These are phyloP conservation scores for Notarius quadriscutis DNA, from an alignment of 2,113 vertebrate genomes.

Conservation along the genomic window DNA sequence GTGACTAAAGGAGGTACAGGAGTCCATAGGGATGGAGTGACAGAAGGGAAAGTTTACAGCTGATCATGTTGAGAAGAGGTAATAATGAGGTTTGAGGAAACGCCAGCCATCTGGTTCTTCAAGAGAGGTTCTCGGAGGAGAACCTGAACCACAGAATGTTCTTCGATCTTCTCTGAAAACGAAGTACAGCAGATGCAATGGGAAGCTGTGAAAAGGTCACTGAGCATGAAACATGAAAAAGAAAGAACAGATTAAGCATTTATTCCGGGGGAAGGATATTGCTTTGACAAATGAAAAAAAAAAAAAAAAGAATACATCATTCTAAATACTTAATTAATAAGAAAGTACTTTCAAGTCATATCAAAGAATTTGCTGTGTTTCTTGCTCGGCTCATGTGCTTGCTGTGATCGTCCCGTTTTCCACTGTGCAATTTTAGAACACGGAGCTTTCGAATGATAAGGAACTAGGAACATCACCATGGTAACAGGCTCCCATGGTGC, in stretches of 20 bases:
- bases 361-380: neutral
- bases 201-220: neutral
- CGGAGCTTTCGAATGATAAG: conserved; percentile 36
- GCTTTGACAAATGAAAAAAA: too few species aligned
- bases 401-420: conserved; percentile 2
- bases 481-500: conserved; percentile 50
- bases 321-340: neutral
- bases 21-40: neutral
- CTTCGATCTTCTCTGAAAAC: neutral
- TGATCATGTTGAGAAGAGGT: neutral
- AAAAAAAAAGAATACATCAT: neutral
- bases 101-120: neutral
- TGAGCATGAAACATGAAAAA: neutral
- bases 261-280: neutral
- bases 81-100: neutral
- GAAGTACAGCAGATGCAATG: neutral
- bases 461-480: conserved; percentile 49
- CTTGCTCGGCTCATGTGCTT: neutral
- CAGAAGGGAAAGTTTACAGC: neutral
- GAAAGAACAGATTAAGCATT: neutral
- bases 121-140: neutral
- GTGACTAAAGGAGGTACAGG: neutral
- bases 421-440: conserved; percentile 37
- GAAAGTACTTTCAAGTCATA: neutral
- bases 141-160: neutral